Evolutionary conservation across 2,113 vertebrate genomes (phyloP).

Genomic region (Otis tarda): DNA sequence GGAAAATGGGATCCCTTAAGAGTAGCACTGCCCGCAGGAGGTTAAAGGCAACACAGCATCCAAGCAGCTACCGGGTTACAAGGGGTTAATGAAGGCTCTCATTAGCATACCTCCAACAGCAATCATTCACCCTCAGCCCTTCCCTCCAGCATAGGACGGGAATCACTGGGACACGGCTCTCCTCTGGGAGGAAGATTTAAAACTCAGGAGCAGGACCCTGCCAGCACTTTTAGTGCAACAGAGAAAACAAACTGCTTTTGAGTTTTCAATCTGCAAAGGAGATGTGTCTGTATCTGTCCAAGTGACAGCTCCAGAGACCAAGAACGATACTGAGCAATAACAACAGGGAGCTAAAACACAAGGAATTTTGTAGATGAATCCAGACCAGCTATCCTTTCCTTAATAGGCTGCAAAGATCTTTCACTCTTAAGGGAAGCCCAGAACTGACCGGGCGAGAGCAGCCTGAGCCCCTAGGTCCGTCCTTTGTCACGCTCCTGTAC

Average conservation of each 20-base stretch:
- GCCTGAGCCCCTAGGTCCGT: neutral
- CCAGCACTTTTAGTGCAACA: neutral
- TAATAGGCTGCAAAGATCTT: conserved; percentile 23
- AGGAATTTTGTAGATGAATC: neutral
- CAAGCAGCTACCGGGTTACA: neutral
- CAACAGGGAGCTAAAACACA: neutral
- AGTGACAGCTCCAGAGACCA: neutral
- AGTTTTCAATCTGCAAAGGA: neutral
- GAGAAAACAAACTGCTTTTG: neutral
- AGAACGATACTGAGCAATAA: neutral
- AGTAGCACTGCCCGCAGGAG: neutral
- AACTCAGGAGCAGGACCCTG: neutral
- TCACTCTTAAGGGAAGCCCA: neutral
- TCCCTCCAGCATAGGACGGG: neutral
- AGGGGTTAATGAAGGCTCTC: neutral
- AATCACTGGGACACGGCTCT: neutral
- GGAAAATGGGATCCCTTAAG: neutral
- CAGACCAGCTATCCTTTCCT: neutral
- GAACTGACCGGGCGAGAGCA: neutral
- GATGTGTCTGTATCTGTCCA: neutral
- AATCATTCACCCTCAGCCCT: neutral
- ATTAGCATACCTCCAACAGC: neutral
- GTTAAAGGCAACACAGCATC: neutral
- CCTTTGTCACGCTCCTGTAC: neutral
- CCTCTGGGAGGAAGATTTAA: neutral